These are phyloP conservation scores for Cyphomyrmex costatus DNA, from an alignment of 1,140 invertebrate species.

Conservation along the genomic window DNA sequence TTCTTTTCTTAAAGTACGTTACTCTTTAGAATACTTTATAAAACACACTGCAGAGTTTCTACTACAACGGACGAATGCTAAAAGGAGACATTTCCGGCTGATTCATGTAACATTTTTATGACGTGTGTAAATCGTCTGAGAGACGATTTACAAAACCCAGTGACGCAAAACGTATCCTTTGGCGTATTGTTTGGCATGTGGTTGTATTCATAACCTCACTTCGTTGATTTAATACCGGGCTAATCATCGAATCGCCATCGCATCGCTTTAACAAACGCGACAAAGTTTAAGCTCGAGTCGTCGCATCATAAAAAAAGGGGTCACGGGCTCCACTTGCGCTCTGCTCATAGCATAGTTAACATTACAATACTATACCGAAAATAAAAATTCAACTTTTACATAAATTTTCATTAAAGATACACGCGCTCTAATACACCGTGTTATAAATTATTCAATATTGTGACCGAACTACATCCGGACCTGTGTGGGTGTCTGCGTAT, in stretches of 20 bases:
- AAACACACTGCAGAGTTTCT: conserved; percentile 8
- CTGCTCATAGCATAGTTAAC: not conserved
- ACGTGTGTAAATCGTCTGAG: conserved; percentile 7
- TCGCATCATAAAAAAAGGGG: conserved; percentile 39
- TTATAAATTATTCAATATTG: conserved; percentile 50
- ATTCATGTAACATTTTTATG: conserved; percentile 48
- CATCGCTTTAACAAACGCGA: conserved; percentile 8
- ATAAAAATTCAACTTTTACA: conserved; percentile 5
- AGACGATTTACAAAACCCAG: conserved; percentile 9
- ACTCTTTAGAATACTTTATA: conserved; percentile 1
- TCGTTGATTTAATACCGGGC: not conserved
- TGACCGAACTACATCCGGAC: not conserved
- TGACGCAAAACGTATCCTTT: conserved; percentile 17
- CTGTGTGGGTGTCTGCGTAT: not conserved
- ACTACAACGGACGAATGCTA: not conserved
- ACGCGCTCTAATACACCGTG: not conserved
- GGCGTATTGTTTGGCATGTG: not conserved
- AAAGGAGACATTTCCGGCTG: not conserved
- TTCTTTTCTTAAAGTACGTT: not conserved
- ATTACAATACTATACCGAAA: conserved; percentile 6
- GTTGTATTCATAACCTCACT: not conserved
- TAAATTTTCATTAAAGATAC: conserved; percentile 28
- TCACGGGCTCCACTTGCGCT: not conserved
- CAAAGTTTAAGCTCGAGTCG: not conserved
- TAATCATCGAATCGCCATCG: not conserved